Percentiles rank a stretch among this genome's conserved stretches.
These are phyloP conservation scores for Toxotes chatareus DNA, from an alignment of 2,113 vertebrate species.

Conservation along the genomic window DNA sequence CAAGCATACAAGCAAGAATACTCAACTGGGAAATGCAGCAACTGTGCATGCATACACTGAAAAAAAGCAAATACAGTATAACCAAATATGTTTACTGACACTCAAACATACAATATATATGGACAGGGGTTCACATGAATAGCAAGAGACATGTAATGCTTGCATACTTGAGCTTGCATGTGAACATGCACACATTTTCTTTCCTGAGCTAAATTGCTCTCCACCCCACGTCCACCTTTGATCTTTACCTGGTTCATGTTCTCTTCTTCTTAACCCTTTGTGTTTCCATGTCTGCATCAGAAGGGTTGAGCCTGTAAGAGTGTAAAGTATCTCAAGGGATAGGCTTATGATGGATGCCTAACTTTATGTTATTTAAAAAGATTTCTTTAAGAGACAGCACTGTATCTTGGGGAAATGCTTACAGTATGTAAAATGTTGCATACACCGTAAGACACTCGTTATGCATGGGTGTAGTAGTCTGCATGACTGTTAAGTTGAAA, in stretches of 20 bases:
- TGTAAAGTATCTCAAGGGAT: not conserved
- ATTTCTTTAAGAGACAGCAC: not conserved
- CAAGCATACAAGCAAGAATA: not conserved
- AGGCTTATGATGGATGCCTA: not conserved
- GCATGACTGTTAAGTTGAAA: conserved; percentile 38
- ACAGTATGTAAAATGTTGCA: conserved; percentile 31
- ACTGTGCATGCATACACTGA: not conserved
- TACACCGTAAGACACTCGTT: not conserved
- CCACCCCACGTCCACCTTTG: not conserved
- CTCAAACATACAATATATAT: not conserved
- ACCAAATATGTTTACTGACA: conserved; percentile 5
- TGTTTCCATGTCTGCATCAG: not conserved
- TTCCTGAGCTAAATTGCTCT: conserved; percentile 16
- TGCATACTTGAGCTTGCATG: conserved; percentile 36
- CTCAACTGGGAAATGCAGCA: not conserved
- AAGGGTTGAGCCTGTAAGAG: conserved; percentile 2
- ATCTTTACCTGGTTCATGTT: conserved; percentile 8
- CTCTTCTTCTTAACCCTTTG: conserved; percentile 14
- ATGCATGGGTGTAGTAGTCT: conserved; percentile 4
- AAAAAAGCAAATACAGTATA: not conserved
- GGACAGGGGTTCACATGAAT: not conserved
- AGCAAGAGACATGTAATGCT: not conserved
- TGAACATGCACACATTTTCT: conserved; percentile 5
- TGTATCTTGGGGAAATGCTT: conserved; percentile 16
- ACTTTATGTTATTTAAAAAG: not conserved